Base-by-base conservation (phyloP, 2,888 invertebrate genomes). In the Aspidiotus rigidus region DNA sequence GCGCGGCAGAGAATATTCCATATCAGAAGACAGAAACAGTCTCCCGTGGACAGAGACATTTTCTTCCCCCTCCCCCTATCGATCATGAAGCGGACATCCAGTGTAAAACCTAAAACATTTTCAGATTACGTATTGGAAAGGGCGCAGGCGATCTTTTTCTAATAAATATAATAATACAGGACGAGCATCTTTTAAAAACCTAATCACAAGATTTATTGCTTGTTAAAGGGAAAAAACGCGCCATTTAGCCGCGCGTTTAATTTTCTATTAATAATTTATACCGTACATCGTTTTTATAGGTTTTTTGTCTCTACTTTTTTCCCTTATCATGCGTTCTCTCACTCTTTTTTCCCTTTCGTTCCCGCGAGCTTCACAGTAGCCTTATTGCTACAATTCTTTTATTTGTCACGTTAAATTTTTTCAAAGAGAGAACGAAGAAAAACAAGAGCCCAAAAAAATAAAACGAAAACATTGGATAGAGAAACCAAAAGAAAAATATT, bases 241-340 rank as follows among this genome's bases (percentile, higher is more conserved):
- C 41, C 64, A 64, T 64, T 64, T 64, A 64, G 64, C 64, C 64
- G 64, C 64, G 64, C 64, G 55, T 64, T 64, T 55, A 64, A 64
- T 64, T 64, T 64, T 64, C 64, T 64, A 64, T 64, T 64, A 64
- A 64, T 64, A 55, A 64, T 64, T 64, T 64, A 64, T 64, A 64
- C 54, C 41, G 55, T 64, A 64, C 53, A 55, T 55, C 64, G 41
- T 53, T 64, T 64, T 64, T 64, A 64, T 64, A 55, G 64, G 54
- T 64, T 40, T 28, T 54, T 64, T 54, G 53, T 55, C 54, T 64
- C 64, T 13, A n/a, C 10, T 15, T 16, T 17, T 57, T 7, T 16
- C 16, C 42, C 62, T 9, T n/a, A 39, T 63, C 53, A 39, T 11
- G 53, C n/a, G 17, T 53, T 53, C 53, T 53, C 53, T 39, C 53